Evolutionary conservation across 2,113 vertebrate species (phyloP).

Genomic region (Scomber japonicus): DNA sequence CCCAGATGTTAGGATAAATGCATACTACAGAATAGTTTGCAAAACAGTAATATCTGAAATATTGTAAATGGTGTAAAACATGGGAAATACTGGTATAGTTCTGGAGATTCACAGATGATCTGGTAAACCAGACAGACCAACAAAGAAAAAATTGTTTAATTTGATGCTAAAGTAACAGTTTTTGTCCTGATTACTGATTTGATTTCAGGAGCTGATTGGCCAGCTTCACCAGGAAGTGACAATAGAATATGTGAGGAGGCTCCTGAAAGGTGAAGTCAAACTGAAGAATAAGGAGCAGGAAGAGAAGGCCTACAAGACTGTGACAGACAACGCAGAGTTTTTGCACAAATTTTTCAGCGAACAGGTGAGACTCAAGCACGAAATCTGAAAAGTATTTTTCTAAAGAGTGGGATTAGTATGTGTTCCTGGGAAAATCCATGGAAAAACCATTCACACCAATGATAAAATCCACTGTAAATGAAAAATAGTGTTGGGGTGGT

Average conservation of each 20-base stretch:
- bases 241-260: constrained; percentile 86
- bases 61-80: not conserved
- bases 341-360: constrained; percentile 82
- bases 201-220: constrained; percentile 84
- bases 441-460: not conserved
- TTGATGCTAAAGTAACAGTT: not conserved
- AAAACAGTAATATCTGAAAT: too few species aligned
- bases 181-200: not conserved
- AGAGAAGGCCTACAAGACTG: constrained; percentile 69
- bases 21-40: too few species aligned
- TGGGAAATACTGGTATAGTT: not conserved
- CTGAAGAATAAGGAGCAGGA: constrained; percentile 83
- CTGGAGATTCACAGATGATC: not conserved
- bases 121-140: too few species aligned
- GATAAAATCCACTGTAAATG: not conserved
- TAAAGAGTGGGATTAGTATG: not conserved
- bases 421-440: not conserved
- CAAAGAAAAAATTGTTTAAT: too few species aligned
- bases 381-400: not conserved
- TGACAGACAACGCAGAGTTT: constrained; percentile 75
- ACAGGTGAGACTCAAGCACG: constrained; percentile 81
- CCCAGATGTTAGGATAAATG: too few species aligned
- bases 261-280: constrained; percentile 86
- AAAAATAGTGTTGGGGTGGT: too few species aligned
- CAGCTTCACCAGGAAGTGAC: constrained; percentile 83